These are phyloP conservation scores for Bombus fervidus DNA, from an alignment of 1,140 invertebrate genomes.

Conservation along the genomic window DNA sequence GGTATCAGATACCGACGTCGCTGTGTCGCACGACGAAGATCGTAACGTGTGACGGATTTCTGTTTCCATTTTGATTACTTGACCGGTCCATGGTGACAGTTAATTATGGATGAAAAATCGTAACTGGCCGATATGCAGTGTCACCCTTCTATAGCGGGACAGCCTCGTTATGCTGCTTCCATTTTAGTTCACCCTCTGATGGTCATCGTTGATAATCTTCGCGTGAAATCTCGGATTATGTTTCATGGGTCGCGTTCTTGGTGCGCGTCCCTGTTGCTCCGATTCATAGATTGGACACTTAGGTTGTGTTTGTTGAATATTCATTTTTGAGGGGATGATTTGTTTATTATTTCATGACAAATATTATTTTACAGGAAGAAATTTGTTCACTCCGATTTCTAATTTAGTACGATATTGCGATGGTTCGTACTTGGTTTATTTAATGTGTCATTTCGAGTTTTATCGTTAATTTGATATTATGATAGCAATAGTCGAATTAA, in stretches of 20 bases:
- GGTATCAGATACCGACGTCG: neutral
- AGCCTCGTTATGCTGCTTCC: constrained; percentile 23
- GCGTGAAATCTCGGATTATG: constrained; percentile 49
- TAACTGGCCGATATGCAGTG: neutral
- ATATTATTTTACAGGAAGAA: neutral
- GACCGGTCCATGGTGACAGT: constrained; percentile 55
- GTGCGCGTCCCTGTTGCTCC: constrained; percentile 3
- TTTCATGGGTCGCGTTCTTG: constrained; percentile 29
- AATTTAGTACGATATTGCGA: too few species aligned
- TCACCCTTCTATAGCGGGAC: neutral
- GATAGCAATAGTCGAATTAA: too few species aligned
- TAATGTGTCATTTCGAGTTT: too few species aligned
- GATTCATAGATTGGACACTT: neutral
- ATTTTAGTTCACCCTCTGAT: constrained; percentile 25
- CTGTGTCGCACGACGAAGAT: neutral
- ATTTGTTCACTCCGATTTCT: neutral
- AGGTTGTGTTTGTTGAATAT: neutral
- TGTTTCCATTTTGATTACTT: constrained; percentile 38
- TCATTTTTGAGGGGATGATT: too few species aligned
- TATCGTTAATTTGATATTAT: too few species aligned
- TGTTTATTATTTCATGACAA: neutral
- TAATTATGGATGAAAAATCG: constrained; percentile 68
- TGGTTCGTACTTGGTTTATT: too few species aligned
- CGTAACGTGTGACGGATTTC: constrained; percentile 31
- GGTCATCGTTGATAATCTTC: constrained; percentile 51